Percentiles rank a stretch among this genome's conserved stretches.
Conservation (phyloP, 1,140 invertebrate genomes). For the Paraescarpia echinospica region DNA sequence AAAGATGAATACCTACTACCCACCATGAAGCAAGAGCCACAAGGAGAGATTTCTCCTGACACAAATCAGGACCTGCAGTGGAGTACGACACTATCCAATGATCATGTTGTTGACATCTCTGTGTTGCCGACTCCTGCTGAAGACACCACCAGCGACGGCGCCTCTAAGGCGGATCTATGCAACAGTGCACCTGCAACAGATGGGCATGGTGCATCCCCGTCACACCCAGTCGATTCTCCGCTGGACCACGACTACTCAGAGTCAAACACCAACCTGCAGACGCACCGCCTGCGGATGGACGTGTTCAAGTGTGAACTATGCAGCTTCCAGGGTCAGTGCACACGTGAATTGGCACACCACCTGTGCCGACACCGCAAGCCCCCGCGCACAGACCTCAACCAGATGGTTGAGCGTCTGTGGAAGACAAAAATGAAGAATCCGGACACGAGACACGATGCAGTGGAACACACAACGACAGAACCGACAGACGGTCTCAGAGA, state of each 20-base stretch:
- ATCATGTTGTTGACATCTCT: background rate
- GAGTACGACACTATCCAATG: background rate
- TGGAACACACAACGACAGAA: background rate
- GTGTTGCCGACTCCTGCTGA: background rate
- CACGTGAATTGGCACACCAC: background rate
- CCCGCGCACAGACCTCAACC: background rate
- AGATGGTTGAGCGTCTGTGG: constrained; percentile 14
- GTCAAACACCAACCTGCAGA: background rate
- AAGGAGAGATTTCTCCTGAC: background rate
- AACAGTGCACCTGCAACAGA: background rate
- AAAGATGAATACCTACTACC: background rate
- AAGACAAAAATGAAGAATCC: constrained; percentile 15
- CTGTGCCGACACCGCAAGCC: background rate
- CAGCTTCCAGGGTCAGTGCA: background rate
- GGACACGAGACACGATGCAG: background rate
- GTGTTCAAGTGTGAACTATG: background rate
- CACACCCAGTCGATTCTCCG: background rate
- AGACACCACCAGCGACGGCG: background rate
- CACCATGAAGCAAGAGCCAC: background rate
- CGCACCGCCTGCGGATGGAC: background rate
- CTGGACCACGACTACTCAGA: background rate
- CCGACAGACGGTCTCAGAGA: background rate
- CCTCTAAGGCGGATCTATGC: background rate
- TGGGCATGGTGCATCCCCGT: background rate
- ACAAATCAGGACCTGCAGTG: background rate